Evolutionary conservation across 2,797 vertebrate genomes (phyloP).

Genomic region (Falco concolor): DNA sequence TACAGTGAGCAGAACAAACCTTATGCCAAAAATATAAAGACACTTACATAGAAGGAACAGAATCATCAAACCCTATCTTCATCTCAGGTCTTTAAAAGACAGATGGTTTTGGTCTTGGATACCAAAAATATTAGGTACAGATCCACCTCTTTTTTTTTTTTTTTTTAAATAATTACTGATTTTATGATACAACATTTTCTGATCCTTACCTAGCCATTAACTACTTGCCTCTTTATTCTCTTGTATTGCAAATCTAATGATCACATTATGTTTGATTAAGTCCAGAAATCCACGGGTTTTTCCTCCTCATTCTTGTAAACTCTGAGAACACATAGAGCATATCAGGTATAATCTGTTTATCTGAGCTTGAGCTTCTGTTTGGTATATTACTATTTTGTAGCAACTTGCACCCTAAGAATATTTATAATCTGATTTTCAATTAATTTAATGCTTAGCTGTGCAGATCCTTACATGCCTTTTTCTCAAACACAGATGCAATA

Average conservation of each 20-base stretch:
- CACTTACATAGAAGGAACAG: background rate
- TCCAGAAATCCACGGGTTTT: background rate
- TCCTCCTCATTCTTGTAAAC: background rate
- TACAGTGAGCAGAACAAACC: background rate
- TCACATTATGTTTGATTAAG: background rate
- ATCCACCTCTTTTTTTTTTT: background rate
- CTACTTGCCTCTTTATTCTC: background rate
- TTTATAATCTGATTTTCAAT: background rate
- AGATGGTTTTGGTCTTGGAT: background rate
- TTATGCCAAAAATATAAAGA: background rate
- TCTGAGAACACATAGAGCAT: background rate
- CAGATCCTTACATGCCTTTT: background rate
- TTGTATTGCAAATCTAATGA: background rate
- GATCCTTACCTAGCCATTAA: background rate
- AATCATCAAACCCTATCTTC: background rate
- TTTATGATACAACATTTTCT: background rate
- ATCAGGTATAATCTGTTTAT: too few relatives aligned
- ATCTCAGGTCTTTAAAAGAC: background rate
- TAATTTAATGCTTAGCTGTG: background rate
- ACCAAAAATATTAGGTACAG: background rate
- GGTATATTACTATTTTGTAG: background rate
- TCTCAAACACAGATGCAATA: background rate
- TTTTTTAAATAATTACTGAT: background rate
- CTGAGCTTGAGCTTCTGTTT: background rate
- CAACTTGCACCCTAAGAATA: background rate